Base-by-base conservation (phyloP, 2,888 invertebrate genomes). In the Neelides folsomi region DNA sequence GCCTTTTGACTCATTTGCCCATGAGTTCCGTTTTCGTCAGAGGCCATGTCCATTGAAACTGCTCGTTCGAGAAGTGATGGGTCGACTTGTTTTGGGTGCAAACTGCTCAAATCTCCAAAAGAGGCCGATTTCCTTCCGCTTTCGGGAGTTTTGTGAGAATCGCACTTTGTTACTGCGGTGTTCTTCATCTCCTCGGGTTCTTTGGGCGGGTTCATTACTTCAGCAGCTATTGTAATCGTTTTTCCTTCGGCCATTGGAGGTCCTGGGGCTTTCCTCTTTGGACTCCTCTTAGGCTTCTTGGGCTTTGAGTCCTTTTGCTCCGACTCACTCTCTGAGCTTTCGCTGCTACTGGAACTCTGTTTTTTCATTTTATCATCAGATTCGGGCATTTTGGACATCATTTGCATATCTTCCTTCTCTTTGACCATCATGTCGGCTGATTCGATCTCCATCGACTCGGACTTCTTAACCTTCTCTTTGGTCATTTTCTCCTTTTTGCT, bases 1-100 rank as follows among this genome's bases (percentile, higher is more conserved):
- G 81, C 81, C 44, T 27, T 27, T 27, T 27, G 27, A 7, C 27
- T 27, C 27, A 27, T 27, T 27, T 27, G 27, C 27, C 27, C 27
- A 27, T 27, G 27, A 7, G 4, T 27, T 27, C 27, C 27, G 7
- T 27, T 27, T 0, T 74, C 68, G 48, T 77, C 59, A 36, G 54
- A 76, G 1, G 81, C 80, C 69, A 84, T 81, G 60, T 86, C 86
- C 41, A 86, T 71, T 65, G 86, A 86, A 67, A 86, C 84, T 0
- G 86, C 85, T 57, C 86, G 74, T 71, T 86, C 86, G 19, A 72
- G 61, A 0, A 67, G 62, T 12, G 60, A 52, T 18, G 67, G 64
- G 2, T 64, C 58, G 47, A 58, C 51, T 2, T 39, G 13, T 19
- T 56, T 58, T 5, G 61, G 53, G 15, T 66, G 60, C 56, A 85